Evolutionary conservation across 2,888 invertebrate species (phyloP), one percentile per base, ranked within the genome.

Genomic region (Ormyrus nitidulus): DNA sequence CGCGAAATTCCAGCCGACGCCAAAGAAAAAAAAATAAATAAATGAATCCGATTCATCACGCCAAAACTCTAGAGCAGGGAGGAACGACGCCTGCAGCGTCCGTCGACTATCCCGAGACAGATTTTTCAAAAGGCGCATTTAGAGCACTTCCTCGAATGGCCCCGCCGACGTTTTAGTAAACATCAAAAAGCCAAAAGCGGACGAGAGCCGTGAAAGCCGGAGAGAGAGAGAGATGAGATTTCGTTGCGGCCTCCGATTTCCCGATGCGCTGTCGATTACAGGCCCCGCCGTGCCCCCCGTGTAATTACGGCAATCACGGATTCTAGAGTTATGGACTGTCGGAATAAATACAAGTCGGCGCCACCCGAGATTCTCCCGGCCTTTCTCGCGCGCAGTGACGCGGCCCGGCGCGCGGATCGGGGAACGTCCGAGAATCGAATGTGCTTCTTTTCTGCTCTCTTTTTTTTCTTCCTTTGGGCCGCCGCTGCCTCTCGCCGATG

Each of bases 301-400:
- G 64, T 77, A 77, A 81, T 81, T 81, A 81, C 70, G 70, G 69
- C 77, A 71, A 79, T 79, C 79, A 62, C 59, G 58, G 62, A 86
- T 87, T 82, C 85, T 83, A 80, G 85, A 88, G 84, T 87, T 87
- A 86, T 85, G 86, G 86, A 85, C 85, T 86, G 86, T 83, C 84
- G 86, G 85, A 86, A 85, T 87, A 87, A 87, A 85, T 84, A 85
- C 84, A 84, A 85, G 83, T 81, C 84, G 85, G 84, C 83, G 85
- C 85, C 83, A 85, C 84, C 58, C 6, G 13, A n/a, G 19, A n/a
- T 13, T 56, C 19, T 19, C 19, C 19, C 19, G 19, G 19, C 48
- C 34, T 61, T n/a, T 19, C 19, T 19, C 19, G 19, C 19, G 34
- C 44, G 8, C 61, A 11, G n/a, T 48, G 53, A 6, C 53, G 5